These are phyloP conservation scores for Epirrita christyi DNA, from an alignment of 2,888 invertebrate species.

Conservation along the genomic window DNA sequence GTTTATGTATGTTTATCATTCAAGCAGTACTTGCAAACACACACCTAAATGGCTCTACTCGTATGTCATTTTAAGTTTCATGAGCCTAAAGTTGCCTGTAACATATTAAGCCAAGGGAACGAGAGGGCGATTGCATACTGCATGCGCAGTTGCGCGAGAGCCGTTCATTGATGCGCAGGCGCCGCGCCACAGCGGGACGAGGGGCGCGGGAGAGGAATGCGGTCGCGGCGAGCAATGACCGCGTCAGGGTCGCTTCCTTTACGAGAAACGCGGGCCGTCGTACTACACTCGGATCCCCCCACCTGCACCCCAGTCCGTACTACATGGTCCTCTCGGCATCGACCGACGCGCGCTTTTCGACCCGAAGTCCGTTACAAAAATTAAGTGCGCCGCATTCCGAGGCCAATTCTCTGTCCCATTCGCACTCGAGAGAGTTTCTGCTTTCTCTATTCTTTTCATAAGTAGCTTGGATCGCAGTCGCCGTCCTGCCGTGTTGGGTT, in stretches of 20 bases:
- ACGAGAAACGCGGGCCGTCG: conserved; percentile 81
- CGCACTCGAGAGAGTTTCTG: conserved; percentile 48
- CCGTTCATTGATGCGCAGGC: conserved; percentile 83
- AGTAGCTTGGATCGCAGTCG: conserved; percentile 37
- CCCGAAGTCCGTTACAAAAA: conserved; percentile 83
- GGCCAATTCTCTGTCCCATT: conserved; percentile 64
- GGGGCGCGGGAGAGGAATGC: conserved; percentile 76
- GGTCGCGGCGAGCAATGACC: conserved; percentile 84
- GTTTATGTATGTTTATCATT: too few relatives aligned
- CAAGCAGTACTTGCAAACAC: too few relatives aligned
- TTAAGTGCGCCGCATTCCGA: conserved; percentile 83
- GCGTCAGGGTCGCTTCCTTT: conserved; percentile 85
- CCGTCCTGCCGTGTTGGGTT: conserved; percentile 10
- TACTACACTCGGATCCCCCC: conserved; percentile 75
- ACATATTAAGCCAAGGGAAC: conserved; percentile 50
- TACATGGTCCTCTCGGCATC: conserved; percentile 70
- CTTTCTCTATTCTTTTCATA: conserved; percentile 41
- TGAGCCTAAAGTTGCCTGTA: neutral
- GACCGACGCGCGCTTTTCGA: conserved; percentile 80
- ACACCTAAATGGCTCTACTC: too few relatives aligned
- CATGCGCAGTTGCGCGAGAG: conserved; percentile 71
- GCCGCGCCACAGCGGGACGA: conserved; percentile 58
- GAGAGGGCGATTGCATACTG: conserved; percentile 59
- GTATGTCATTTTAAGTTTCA: neutral
- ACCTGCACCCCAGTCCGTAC: conserved; percentile 61